These are phyloP conservation scores for Holotrichia oblita DNA, from an alignment of 1,140 invertebrate genomes.

Conservation along the genomic window DNA sequence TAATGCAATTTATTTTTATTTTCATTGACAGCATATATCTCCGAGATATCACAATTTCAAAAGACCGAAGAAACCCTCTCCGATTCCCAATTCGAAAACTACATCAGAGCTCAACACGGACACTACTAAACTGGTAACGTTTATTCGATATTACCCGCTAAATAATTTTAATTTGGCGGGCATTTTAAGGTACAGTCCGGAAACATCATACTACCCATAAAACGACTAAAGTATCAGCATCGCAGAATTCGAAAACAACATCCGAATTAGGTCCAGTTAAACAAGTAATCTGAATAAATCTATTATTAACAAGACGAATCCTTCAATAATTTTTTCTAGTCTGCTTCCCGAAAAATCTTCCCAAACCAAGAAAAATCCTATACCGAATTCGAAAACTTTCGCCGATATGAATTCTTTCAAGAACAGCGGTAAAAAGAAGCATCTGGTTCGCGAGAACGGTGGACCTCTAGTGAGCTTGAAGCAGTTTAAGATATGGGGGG, in stretches of 20 bases:
- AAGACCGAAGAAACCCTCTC: background rate
- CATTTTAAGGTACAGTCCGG: too few species aligned
- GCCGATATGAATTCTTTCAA: background rate
- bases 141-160: too few species aligned
- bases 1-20: too few species aligned
- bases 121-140: too few species aligned
- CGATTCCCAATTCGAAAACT: background rate
- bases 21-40: background rate
- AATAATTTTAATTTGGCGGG: too few species aligned
- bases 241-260: background rate
- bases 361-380: background rate
- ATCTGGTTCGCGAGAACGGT: background rate
- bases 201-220: background rate
- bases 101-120: background rate
- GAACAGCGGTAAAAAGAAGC: background rate
- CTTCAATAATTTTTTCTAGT: background rate
- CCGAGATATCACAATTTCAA: background rate
- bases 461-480: slow-evolving; percentile 8
- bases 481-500: slow-evolving; percentile 26
- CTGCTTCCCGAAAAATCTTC: background rate
- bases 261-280: background rate
- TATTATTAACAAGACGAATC: background rate
- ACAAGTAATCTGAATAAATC: background rate
- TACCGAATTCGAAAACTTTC: background rate
- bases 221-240: background rate